A percentile compares a stretch with the other conserved stretches of the same genome.
phyloP scores from a whole-genome alignment of 1,140 invertebrate genomes.

The Atta cephalotes region DNA sequence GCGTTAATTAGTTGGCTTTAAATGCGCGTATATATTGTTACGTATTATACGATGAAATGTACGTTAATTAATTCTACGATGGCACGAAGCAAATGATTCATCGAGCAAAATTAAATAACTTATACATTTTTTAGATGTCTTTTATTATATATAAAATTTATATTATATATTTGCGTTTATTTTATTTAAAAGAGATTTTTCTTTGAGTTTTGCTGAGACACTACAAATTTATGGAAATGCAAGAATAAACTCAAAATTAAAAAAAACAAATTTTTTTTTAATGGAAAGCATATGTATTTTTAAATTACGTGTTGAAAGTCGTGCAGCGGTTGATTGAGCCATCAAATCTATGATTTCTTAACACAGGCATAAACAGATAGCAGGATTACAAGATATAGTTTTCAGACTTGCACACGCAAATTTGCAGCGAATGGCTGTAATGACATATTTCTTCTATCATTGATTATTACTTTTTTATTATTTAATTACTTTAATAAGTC shows the following conservation, averaged over 20 bases:
- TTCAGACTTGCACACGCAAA: not conserved
- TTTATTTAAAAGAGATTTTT: not conserved
- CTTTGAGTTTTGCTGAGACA: not conserved
- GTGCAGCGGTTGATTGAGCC: not conserved
- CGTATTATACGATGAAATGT: conserved; percentile 18
- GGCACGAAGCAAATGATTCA: not conserved
- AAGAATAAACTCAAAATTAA: not conserved
- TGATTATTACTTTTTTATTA: conserved; percentile 27
- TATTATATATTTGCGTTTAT: not conserved
- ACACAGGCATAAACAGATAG: not conserved
- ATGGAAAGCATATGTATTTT: conserved; percentile 6
- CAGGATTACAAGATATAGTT: not conserved
- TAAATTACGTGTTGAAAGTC: conserved; percentile 13
- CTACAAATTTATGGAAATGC: not conserved
- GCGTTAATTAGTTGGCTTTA: conserved; percentile 31
- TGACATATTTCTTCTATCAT: not conserved
- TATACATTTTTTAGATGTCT: not conserved
- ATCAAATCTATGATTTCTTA: conserved; percentile 16
- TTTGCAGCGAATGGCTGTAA: not conserved
- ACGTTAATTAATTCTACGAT: conserved; percentile 11
- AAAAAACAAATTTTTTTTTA: no score
- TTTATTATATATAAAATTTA: not conserved
- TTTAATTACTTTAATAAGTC: conserved; percentile 15
- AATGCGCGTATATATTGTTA: not conserved
- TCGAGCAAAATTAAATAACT: not conserved